Evolutionary conservation across 2,113 vertebrate species (phyloP), one percentile per base, ranked within the genome.

Genomic region (Dicerorhinus sumatrensis): DNA sequence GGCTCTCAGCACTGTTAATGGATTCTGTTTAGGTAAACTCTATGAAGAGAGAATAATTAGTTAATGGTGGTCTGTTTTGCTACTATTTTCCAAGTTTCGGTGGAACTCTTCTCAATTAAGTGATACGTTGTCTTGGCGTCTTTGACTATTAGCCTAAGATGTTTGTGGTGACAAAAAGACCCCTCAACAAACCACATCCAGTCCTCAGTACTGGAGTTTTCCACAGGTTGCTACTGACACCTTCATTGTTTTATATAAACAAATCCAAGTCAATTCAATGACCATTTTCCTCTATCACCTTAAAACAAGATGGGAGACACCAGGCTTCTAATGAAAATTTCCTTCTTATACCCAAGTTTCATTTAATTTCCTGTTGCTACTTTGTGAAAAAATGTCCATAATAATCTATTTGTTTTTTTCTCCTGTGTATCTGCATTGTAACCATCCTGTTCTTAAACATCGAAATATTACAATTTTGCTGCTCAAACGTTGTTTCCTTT

Each of bases 161-260:
- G 31, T 75, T 67, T 88, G 31, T 70, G 76, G 21, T 95, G 65
- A 69, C 2, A 33, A 60, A 5, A 67, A 65, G 48, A 88, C 12
- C 62, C 8, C 5, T 83, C 21, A 83, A 8, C 8, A 46, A 67
- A 58, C 95, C 48, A 18, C 20, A 75, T 20, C 58, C 21, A 17
- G 1, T 36, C 39, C 27, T 72, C 23, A 94, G 18, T 51, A 79
- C 46, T 67, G 36, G 33, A 9, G 58, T 81, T 86, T 82, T 93
- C 83, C 12, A 16, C 46, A 69, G 33, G 46, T 88, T 80, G 6
- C 89, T 39, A 0, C 7, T 72, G n/a, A 76, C 0, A 76, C 29
- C 2, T 90, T 95, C 13, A 23, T 79, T 94, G 25, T 73, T n/a
- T 77, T 83, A 36, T 81, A 29, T 54, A 81, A 86, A 89, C 14